phyloP scores from a whole-genome alignment of 2,888 invertebrate genomes.

The Opisthograptis luteolata region DNA sequence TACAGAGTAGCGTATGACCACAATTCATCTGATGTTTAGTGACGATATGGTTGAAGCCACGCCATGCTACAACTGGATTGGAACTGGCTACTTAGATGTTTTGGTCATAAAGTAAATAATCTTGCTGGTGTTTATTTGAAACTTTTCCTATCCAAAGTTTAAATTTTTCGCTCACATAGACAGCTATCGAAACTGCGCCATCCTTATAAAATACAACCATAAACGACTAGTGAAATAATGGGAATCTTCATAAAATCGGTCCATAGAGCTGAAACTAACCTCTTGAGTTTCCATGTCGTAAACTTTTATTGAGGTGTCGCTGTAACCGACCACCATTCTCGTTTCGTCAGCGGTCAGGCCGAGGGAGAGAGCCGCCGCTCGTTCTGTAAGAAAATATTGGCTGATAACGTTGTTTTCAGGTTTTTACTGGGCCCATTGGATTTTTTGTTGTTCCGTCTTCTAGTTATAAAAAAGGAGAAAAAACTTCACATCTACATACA shows the following conservation, averaged over 20 bases:
- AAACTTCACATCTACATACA: too few species aligned
- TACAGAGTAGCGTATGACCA: too few species aligned
- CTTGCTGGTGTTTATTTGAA: too few species aligned
- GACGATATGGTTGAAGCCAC: too few species aligned
- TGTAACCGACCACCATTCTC: slow-evolving; percentile 67
- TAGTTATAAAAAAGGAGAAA: too few species aligned
- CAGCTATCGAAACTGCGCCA: background rate
- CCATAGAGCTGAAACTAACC: slow-evolving; percentile 47
- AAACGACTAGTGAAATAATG: slow-evolving; percentile 7
- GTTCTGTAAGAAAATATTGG: slow-evolving; percentile 49
- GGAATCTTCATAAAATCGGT: slow-evolving; percentile 16
- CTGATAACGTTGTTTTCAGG: background rate
- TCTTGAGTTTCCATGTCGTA: slow-evolving; percentile 74
- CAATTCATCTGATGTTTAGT: too few species aligned
- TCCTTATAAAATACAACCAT: slow-evolving; percentile 5
- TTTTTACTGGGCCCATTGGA: background rate
- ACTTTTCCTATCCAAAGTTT: too few species aligned
- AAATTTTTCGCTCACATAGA: too few species aligned
- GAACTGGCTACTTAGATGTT: too few species aligned
- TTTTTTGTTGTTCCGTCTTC: background rate
- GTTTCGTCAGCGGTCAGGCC: slow-evolving; percentile 60
- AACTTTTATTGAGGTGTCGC: slow-evolving; percentile 68
- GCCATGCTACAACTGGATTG: too few species aligned
- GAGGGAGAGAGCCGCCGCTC: slow-evolving; percentile 59
- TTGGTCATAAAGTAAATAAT: too few species aligned